phyloP scores from a whole-genome alignment of 2,797 vertebrate species.

The Bovichtus diacanthus region DNA sequence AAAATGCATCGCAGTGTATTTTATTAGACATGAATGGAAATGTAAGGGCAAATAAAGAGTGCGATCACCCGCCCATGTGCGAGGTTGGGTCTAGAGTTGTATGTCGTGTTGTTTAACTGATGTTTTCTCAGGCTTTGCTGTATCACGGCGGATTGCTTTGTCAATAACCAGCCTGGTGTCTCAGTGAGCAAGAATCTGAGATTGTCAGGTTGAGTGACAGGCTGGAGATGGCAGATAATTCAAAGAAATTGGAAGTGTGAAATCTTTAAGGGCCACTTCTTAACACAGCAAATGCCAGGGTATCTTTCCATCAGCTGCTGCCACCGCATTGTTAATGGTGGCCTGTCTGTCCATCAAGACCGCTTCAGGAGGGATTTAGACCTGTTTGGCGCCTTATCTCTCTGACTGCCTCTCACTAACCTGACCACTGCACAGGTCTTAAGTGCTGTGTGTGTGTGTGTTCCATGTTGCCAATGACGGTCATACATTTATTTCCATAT shows the following conservation, averaged over 20 bases:
- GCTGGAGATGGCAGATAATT: slow-evolving; percentile 97
- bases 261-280: slow-evolving; percentile 98
- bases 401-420: slow-evolving; percentile 70
- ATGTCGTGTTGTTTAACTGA: slow-evolving; percentile 85
- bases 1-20: neutral
- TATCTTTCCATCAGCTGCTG: slow-evolving; percentile 96
- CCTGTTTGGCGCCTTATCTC: slow-evolving; percentile 94
- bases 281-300: slow-evolving; percentile 96
- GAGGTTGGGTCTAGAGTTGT: slow-evolving; percentile 52
- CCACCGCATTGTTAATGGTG: slow-evolving; percentile 95
- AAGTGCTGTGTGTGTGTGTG: slow-evolving; percentile 41
- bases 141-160: slow-evolving; percentile 96
- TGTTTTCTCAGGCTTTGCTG: slow-evolving; percentile 92
- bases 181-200: slow-evolving; percentile 90
- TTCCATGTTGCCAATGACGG: slow-evolving; percentile 30
- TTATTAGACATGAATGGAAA: neutral
- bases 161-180: slow-evolving; percentile 93
- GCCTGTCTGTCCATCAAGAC: slow-evolving; percentile 96
- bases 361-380: slow-evolving; percentile 93
- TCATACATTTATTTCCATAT: slow-evolving; percentile 40
- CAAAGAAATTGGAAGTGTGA: slow-evolving; percentile 98
- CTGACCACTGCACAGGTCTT: slow-evolving; percentile 71
- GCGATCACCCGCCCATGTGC: slow-evolving; percentile 2
- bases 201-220: slow-evolving; percentile 94
- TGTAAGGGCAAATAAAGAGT: neutral